Percentiles rank a stretch among this genome's conserved stretches.
These are phyloP conservation scores for Montipora cactus DNA, from an alignment of 64 coral and sea anemone species.

Conservation along the genomic window DNA sequence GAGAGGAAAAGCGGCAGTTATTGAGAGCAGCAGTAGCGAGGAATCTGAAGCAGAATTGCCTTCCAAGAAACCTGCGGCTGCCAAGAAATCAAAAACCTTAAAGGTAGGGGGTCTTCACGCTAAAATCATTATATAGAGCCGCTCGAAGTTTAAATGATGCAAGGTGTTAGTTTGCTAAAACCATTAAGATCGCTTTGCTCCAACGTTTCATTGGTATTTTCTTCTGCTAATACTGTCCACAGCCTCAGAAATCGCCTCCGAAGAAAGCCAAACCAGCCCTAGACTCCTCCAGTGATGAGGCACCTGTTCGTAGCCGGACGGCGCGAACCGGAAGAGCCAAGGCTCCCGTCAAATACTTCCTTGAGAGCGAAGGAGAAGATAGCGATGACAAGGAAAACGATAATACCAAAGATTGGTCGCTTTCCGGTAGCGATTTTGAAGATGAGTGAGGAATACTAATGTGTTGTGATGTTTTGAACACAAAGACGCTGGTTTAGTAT, in stretches of 20 bases:
- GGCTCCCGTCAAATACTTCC: conserved; percentile 33
- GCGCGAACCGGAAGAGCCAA: background rate
- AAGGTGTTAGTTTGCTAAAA: too few species aligned
- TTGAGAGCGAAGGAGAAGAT: background rate
- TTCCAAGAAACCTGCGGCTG: conserved; percentile 26
- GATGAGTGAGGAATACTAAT: background rate
- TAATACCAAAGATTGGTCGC: conserved; percentile 9
- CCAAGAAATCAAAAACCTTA: background rate
- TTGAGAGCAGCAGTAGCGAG: conserved; percentile 4
- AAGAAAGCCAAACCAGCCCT: conserved; percentile 8
- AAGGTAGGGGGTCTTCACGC: background rate
- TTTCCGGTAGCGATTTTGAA: conserved; percentile 21
- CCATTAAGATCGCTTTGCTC: too few species aligned
- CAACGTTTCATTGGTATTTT: background rate
- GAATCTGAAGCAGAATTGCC: conserved; percentile 2
- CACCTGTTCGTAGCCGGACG: background rate
- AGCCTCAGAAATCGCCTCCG: conserved; percentile 23
- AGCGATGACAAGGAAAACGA: conserved; percentile 38
- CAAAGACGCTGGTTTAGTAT: background rate
- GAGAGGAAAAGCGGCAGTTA: background rate
- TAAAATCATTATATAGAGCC: too few species aligned
- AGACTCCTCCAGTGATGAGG: conserved; percentile 21
- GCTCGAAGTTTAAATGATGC: too few species aligned
- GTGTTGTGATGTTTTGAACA: background rate
- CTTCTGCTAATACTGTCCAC: background rate